Evolutionary conservation across 2,797 vertebrate genomes (phyloP).

Genomic region (Octomys mimax): DNA sequence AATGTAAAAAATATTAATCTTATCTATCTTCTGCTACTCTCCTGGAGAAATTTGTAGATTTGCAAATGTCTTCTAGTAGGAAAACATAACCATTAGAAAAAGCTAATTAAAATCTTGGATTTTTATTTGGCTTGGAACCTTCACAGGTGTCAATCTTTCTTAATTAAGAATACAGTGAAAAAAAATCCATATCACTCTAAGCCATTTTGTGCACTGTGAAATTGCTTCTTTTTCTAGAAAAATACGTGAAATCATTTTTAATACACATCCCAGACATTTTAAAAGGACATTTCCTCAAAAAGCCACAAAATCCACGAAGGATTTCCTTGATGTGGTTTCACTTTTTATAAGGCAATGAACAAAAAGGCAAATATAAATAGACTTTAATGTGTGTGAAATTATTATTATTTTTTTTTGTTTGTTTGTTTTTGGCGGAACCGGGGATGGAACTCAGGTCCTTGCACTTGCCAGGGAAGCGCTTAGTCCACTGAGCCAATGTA

Average conservation of each 20-base stretch:
- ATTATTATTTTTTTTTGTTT: no score
- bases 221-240: constrained; percentile 70
- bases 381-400: background rate
- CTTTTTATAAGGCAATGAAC: constrained; percentile 51
- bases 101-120: constrained; percentile 75
- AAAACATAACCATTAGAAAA: constrained; percentile 77
- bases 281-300: constrained; percentile 68
- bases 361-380: background rate
- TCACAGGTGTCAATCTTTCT: constrained; percentile 85
- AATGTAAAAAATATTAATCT: constrained; percentile 73
- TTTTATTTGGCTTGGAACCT: constrained; percentile 79
- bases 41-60: constrained; percentile 79
- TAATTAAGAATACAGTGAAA: constrained; percentile 81
- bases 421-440: no score
- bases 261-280: constrained; percentile 61
- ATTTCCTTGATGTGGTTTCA: constrained; percentile 66
- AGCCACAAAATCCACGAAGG: constrained; percentile 29
- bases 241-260: constrained; percentile 71
- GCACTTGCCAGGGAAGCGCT: no score
- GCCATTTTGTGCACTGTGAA: constrained; percentile 73
- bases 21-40: constrained; percentile 69
- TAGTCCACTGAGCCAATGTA: no score
- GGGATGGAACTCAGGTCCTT: no score
- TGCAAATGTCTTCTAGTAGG: constrained; percentile 73
- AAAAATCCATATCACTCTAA: constrained; percentile 74